Evolutionary conservation across 2,888 invertebrate genomes (phyloP), one percentile per base, ranked within the genome.

Genomic region (Catocala nupta): DNA sequence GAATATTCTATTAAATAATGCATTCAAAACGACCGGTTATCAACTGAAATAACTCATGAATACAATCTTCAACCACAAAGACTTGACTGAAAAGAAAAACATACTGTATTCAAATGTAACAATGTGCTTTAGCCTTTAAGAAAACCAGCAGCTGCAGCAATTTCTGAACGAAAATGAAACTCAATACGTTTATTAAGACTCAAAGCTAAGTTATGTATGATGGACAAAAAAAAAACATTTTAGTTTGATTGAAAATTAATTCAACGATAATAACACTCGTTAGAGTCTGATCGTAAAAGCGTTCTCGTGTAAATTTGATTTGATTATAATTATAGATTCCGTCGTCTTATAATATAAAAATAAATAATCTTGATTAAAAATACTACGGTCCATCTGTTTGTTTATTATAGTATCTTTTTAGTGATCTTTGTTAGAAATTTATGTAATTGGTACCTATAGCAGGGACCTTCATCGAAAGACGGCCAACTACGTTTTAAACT

Each of bases 211-310:
- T 57, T 42, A 59, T 8, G 36, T 42, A 59, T 8, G 36, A 39
- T 25, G 25, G 25, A 7, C 36, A 39, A 39, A 39, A 58, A n/a
- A 56, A 63, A 58, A 68, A 61, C 44, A 64, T 59, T 42, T 63
- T 16, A 8, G 53, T 65, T 55, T 36, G 44, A 71, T 71, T 71
- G 71, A 9, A 71, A 59, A 73, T 45, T 60, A 62, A 71, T 74
- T 74, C 51, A 55, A 74, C 47, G 42, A 67, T 55, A 59, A 70
- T 64, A 73, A 53, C 48, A 13, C 36, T 66, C 50, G 48, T 57
- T 60, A 73, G 34, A 60, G 57, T 50, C 25, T 48, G 25, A 51
- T 56, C 47, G 10, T 44, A 39, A 58, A 50, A 54, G 48, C 56
- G 49, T 66, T 43, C 62, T 55, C 42, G 61, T 54, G 57, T 51